Percentiles rank a stretch among this genome's conserved stretches.
Evolutionary conservation across 1,140 invertebrate genomes (phyloP).

Genomic region (Arion vulgaris): DNA sequence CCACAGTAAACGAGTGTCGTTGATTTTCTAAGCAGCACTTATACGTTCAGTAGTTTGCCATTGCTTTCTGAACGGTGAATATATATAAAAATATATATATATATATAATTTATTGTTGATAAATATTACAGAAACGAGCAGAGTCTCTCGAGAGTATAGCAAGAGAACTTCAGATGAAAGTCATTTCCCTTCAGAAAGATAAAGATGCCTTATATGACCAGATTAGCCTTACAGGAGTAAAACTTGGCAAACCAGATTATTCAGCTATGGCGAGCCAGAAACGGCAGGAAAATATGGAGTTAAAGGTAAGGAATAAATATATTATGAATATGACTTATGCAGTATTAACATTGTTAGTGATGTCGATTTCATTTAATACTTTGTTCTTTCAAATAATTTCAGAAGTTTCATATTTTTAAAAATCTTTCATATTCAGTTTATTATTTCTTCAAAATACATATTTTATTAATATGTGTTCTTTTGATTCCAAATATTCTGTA

Average conservation of each 20-base stretch:
- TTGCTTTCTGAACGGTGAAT: too few species aligned
- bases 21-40: too few species aligned
- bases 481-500: too few species aligned
- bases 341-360: neutral
- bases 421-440: too few species aligned
- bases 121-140: constrained; percentile 17
- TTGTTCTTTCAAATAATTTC: too few species aligned
- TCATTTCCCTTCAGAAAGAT: constrained; percentile 58
- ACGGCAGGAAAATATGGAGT: constrained; percentile 43
- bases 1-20: too few species aligned
- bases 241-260: constrained; percentile 24
- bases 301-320: constrained; percentile 38
- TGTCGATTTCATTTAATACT: too few species aligned
- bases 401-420: too few species aligned
- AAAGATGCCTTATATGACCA: constrained; percentile 52
- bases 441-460: too few species aligned
- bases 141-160: constrained; percentile 52
- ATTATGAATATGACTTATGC: neutral
- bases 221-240: constrained; percentile 10
- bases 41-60: too few species aligned
- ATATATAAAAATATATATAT: too few species aligned
- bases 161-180: constrained; percentile 57
- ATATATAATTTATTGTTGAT: neutral
- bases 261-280: constrained; percentile 37
- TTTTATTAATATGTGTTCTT: too few species aligned